phyloP scores from a whole-genome alignment of 1,140 invertebrate species.

The Cylas formicarius region DNA sequence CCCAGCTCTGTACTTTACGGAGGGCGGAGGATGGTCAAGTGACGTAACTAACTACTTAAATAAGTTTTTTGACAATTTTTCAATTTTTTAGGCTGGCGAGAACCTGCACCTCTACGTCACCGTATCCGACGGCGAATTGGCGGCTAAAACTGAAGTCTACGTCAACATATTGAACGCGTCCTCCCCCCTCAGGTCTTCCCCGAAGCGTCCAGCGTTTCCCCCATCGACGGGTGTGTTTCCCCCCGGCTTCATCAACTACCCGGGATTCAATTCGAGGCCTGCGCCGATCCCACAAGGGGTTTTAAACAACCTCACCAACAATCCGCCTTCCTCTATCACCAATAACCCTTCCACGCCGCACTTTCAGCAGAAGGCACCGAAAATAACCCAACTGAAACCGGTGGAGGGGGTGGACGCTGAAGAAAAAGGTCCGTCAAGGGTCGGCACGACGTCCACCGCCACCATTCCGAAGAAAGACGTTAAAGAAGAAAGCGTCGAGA shows the following conservation, averaged over 20 bases:
- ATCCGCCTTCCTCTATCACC: conserved; percentile 21
- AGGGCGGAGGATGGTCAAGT: no score
- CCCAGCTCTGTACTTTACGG: no score
- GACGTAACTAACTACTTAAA: no score
- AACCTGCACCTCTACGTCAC: conserved; percentile 64
- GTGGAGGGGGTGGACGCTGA: conserved; percentile 6
- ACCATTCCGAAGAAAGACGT: conserved; percentile 18
- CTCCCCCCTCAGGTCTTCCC: conserved; percentile 30
- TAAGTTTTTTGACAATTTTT: conserved; percentile 3
- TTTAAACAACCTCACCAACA: conserved; percentile 12
- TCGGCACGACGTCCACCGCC: conserved; percentile 23
- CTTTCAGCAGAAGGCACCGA: conserved; percentile 22
- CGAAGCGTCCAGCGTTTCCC: conserved; percentile 14
- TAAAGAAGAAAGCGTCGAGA: conserved; percentile 9
- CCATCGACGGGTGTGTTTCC: conserved; percentile 3
- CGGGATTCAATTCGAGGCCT: conserved; percentile 15
- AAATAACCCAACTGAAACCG: conserved; percentile 14
- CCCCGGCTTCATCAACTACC: conserved; percentile 7
- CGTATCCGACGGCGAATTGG: conserved; percentile 57
- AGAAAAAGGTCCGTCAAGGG: conserved; percentile 14
- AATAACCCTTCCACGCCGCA: conserved; percentile 23
- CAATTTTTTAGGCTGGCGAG: conserved; percentile 53
- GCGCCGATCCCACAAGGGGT: conserved; percentile 7
- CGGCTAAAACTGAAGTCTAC: conserved; percentile 63
- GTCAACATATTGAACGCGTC: conserved; percentile 51